phyloP scores from a whole-genome alignment of 2,113 vertebrate species.

The Hepsetus odoe region DNA sequence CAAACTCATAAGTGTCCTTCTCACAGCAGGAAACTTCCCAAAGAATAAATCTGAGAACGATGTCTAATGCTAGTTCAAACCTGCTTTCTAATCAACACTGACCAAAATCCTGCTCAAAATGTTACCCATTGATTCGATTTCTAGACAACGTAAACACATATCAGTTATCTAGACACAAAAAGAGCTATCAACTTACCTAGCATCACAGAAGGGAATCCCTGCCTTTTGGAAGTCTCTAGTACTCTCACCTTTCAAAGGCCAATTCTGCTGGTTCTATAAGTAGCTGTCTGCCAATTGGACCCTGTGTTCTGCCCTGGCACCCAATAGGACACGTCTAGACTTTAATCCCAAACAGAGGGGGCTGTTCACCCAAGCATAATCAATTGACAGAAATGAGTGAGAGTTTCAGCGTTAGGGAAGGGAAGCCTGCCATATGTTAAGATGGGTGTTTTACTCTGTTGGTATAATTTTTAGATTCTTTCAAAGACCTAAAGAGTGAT shows the following conservation, averaged over 20 bases:
- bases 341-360: conserved; percentile 43
- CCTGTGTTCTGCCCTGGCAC: conserved; percentile 26
- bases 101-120: not conserved
- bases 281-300: conserved; percentile 38
- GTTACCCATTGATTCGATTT: conserved; percentile 20
- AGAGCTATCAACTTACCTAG: conserved; percentile 35
- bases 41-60: not conserved
- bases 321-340: conserved; percentile 44
- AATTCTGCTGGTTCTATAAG: conserved; percentile 26
- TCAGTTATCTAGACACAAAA: conserved; percentile 13
- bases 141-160: not conserved
- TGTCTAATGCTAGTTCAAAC: not conserved
- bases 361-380: conserved; percentile 38
- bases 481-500: not conserved
- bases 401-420: conserved; percentile 30
- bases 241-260: conserved; percentile 37
- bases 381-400: conserved; percentile 33
- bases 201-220: conserved; percentile 28
- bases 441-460: not conserved
- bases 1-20: too few relatives aligned
- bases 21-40: not conserved
- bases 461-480: not conserved
- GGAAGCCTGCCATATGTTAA: conserved; percentile 38
- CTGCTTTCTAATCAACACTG: too few relatives aligned
- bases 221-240: conserved; percentile 15